Percentiles rank a stretch among this genome's conserved stretches.
These are phyloP conservation scores for Chymomyza procnemis DNA, from an alignment of 2,888 invertebrate genomes.

Conservation along the genomic window DNA sequence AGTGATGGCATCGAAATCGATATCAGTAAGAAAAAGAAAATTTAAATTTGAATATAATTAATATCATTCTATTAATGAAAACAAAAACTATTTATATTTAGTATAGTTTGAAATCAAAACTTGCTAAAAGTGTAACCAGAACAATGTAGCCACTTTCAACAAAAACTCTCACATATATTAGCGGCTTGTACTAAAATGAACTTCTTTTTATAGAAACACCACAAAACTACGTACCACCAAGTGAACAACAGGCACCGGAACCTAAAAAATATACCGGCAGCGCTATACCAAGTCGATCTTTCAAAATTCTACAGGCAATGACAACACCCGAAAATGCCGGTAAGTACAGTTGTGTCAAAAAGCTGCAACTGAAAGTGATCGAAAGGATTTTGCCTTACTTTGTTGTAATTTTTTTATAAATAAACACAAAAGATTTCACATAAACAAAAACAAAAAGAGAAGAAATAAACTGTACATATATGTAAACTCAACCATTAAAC, in stretches of 20 bases:
- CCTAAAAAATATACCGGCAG: constrained; percentile 87
- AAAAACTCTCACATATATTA: too few relatives aligned
- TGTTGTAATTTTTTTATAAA: neutral
- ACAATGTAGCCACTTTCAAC: too few relatives aligned
- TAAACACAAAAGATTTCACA: constrained; percentile 14
- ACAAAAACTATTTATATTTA: too few relatives aligned
- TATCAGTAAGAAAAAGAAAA: too few relatives aligned
- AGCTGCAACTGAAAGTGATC: neutral
- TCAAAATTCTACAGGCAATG: constrained; percentile 89
- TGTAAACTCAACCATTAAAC: constrained; percentile 36
- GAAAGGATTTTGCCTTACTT: neutral
- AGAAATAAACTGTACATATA: constrained; percentile 49
- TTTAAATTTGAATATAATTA: too few relatives aligned
- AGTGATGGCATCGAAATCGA: too few relatives aligned
- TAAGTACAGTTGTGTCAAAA: constrained; percentile 76
- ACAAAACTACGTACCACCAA: constrained; percentile 81
- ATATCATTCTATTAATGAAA: too few relatives aligned
- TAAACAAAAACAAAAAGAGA: neutral
- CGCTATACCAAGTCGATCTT: constrained; percentile 89
- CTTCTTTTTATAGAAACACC: constrained; percentile 58
- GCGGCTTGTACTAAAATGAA: neutral
- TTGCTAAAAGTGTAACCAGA: too few relatives aligned
- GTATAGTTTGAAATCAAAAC: too few relatives aligned
- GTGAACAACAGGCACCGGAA: constrained; percentile 84
- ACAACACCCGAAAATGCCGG: constrained; percentile 84